phyloP scores from a whole-genome alignment of 1,140 invertebrate genomes.

The Calliopsis andreniformis region DNA sequence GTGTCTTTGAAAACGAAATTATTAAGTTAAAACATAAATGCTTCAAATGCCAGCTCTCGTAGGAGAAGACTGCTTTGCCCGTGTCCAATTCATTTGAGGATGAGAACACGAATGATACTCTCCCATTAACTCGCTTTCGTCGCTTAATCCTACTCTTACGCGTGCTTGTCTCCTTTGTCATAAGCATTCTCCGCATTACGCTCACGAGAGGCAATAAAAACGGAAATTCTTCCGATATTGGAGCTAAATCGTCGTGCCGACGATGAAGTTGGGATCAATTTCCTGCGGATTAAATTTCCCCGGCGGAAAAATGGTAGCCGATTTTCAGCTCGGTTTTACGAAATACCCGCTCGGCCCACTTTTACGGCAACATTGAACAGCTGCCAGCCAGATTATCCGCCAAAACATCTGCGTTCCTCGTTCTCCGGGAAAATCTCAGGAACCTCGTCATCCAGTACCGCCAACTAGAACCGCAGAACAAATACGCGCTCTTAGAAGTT shows the following conservation, averaged over 20 bases:
- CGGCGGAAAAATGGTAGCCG: not conserved
- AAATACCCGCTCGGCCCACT: slow-evolving; percentile 4
- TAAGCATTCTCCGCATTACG: no score
- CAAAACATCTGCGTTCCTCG: not conserved
- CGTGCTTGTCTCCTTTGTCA: no score
- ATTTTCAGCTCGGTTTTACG: not conserved
- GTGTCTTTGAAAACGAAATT: no score
- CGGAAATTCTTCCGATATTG: no score
- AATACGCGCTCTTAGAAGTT: not conserved
- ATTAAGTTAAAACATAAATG: no score
- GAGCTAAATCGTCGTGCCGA: not conserved
- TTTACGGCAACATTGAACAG: not conserved
- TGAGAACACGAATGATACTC: no score
- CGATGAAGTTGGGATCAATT: not conserved
- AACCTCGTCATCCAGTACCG: not conserved
- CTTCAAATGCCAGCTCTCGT: no score
- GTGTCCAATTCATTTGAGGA: no score
- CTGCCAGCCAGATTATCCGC: slow-evolving; percentile 18
- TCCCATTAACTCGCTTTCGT: no score
- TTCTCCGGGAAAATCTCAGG: not conserved
- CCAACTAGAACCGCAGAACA: not conserved
- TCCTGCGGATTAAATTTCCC: not conserved
- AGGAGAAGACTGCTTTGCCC: no score
- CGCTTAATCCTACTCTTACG: no score
- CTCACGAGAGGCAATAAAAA: not conserved